These are phyloP conservation scores for human DNA, from an alignment of 2,113 vertebrate species.

Conservation along the genomic window DNA sequence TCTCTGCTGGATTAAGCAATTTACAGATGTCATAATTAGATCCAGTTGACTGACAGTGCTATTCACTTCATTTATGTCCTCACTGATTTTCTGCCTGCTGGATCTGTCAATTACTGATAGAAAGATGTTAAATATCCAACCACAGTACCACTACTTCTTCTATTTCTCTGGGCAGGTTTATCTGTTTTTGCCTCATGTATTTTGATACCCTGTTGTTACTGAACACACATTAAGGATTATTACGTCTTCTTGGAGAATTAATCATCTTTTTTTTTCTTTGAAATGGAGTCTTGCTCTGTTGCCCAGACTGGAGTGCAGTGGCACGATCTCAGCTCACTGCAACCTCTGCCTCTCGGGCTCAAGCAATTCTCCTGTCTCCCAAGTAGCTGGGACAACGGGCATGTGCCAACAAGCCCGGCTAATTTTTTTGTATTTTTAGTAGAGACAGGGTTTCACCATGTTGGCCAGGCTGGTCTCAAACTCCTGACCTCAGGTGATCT, in stretches of 20 bases:
- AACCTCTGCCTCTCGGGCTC: no score
- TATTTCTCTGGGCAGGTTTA: not conserved
- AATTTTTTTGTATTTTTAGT: no score
- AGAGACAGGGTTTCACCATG: no score
- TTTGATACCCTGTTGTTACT: not conserved
- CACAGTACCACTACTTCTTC: not conserved
- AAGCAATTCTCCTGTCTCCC: no score
- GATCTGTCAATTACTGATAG: not conserved
- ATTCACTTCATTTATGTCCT: not conserved
- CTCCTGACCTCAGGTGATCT: no score
- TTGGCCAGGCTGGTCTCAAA: no score
- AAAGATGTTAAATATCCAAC: not conserved
- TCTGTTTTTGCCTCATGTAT: not conserved
- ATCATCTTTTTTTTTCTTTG: not conserved
- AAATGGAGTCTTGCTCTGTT: no score
- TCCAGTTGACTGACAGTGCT: not conserved
- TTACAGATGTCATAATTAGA: not conserved
- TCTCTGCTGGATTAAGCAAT: not conserved
- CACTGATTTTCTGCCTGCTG: not conserved
- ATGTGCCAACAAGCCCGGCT: no score
- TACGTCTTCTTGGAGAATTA: not conserved
- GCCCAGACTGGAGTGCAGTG: no score
- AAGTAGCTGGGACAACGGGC: no score
- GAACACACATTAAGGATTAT: not conserved
- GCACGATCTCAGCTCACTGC: no score